A percentile compares a stretch with the other conserved stretches of the same genome.
phyloP scores from a whole-genome alignment of 2,797 vertebrate genomes.

The Enteromius paludinosus region DNA sequence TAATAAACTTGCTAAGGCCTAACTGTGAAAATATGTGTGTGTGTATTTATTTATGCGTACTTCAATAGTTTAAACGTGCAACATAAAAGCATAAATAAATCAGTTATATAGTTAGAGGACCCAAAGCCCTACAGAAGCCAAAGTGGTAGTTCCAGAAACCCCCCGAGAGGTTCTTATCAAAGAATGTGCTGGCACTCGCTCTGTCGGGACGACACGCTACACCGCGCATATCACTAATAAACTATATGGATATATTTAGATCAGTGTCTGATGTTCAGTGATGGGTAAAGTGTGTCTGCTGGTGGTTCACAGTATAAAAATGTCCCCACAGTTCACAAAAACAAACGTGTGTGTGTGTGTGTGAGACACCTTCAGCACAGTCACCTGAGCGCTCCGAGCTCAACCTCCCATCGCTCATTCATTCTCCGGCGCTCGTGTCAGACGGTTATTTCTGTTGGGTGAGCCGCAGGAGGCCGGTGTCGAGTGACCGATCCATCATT shows the following conservation, averaged over 20 bases:
- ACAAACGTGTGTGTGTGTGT: not conserved
- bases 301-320: too few relatives aligned
- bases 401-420: conserved; percentile 13
- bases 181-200: not conserved
- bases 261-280: not conserved
- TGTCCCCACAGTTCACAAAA: too few relatives aligned
- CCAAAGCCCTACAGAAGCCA: not conserved
- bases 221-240: conserved; percentile 12
- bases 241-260: conserved; percentile 33
- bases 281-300: not conserved
- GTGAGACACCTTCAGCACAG: not conserved
- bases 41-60: too few relatives aligned
- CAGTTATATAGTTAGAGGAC: too few relatives aligned
- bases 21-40: too few relatives aligned
- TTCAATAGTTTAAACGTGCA: not conserved
- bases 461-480: conserved; percentile 7
- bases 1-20: not conserved
- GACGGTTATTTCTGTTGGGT: conserved; percentile 46
- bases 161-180: conserved; percentile 1
- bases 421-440: conserved; percentile 7
- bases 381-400: conserved; percentile 27
- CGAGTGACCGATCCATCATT: conserved; percentile 12
- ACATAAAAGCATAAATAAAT: not conserved
- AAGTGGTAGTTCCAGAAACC: not conserved
- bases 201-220: conserved; percentile 1